Evolutionary conservation across 2,797 vertebrate species (phyloP), one percentile per base, ranked within the genome.

Genomic region (Emydoidea blandingii): DNA sequence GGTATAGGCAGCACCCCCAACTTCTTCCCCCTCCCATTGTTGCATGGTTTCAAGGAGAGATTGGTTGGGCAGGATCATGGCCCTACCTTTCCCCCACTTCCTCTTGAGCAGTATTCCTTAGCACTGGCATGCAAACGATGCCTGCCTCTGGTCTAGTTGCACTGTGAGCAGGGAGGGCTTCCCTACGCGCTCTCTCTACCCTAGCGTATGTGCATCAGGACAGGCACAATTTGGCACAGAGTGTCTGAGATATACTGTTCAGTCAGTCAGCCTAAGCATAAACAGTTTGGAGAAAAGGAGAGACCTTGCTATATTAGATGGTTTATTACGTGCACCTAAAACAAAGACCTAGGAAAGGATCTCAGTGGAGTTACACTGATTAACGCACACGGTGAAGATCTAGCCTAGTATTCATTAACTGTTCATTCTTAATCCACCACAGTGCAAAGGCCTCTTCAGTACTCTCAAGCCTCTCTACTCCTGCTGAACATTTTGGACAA

Each of bases 11-110:
- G 44, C 44, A 49, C 44, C 41, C 14, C 6, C 27, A 25, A 25
- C 6, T 4, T 62, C n/a, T 37, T 12, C n/a, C 37, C 27, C 29
- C 59, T 62, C 44, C 57, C 49, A 31, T 49, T 65, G 4, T 5
- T n/a, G 7, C 52, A 14, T 44, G 8, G 12, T 37, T 52, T 0
- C 31, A 23, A 4, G 50, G 8, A 91, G 41, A 65, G 8, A 1
- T 29, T 49, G 85, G 3, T 25, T 12, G 47, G 29, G 31, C 81
- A 68, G 50, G 34, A 14, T 34, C 3, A 8, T 31, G 19, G 31
- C 44, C 25, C 56, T 0, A 0, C 37, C 19, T 92, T 91, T 92
- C 74, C n/a, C 76, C 88, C 31, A 12, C 29, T 78, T 14, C 4
- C 7, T 72, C 65, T 88, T 79, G 72, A 87, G 78, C 18, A 10